phyloP scores from a whole-genome alignment of 2,113 vertebrate genomes.

The Protobothrops flavoviridis region DNA sequence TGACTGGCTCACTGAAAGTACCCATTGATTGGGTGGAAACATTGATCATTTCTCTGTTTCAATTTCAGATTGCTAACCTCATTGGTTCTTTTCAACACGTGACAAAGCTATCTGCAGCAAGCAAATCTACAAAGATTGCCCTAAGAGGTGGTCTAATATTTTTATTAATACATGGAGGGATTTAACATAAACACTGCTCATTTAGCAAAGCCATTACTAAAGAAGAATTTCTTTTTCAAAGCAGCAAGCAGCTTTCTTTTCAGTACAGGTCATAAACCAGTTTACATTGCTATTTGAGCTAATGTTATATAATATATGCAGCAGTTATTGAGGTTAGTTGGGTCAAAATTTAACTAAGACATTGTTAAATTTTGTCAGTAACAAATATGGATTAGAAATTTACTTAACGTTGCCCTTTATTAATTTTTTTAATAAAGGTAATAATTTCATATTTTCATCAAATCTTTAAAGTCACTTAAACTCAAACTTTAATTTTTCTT shows the following conservation, averaged over 20 bases:
- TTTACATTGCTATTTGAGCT: neutral
- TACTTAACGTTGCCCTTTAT: neutral
- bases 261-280: neutral
- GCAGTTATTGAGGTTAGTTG: neutral
- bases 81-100: neutral
- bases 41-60: neutral
- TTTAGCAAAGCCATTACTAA: neutral
- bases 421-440: constrained; percentile 14
- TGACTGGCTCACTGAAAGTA: neutral
- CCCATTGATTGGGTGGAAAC: neutral
- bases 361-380: no score
- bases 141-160: neutral
- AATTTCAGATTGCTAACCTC: neutral
- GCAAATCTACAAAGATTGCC: neutral
- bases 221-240: neutral
- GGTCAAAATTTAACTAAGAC: neutral
- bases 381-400: neutral
- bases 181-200: neutral
- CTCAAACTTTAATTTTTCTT: constrained; percentile 13
- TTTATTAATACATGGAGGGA: neutral
- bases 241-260: neutral
- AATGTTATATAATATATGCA: neutral
- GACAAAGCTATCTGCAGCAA: neutral
- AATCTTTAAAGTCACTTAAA: constrained; percentile 4
- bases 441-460: constrained; percentile 26